These are phyloP conservation scores for Trichogramma pretiosum DNA, from an alignment of 1,140 invertebrate species.

Conservation along the genomic window DNA sequence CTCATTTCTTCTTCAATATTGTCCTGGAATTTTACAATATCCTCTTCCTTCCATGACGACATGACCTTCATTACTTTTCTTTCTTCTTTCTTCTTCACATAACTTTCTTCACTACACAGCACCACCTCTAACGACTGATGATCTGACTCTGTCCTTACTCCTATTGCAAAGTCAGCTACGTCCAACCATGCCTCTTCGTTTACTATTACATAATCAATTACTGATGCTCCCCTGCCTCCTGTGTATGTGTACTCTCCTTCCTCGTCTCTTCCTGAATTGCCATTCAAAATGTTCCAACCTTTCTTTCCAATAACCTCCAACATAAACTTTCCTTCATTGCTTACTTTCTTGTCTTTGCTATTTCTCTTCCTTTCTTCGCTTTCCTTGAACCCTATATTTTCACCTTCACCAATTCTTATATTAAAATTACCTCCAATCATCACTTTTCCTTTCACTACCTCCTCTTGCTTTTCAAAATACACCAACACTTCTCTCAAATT, in stretches of 20 bases:
- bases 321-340: constrained; percentile 4
- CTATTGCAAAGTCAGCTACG: not conserved
- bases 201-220: constrained; percentile 20
- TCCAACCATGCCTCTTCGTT: not conserved
- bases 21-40: not conserved
- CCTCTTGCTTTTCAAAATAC: constrained; percentile 26
- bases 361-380: constrained; percentile 1
- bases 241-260: constrained; percentile 19
- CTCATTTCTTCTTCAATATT: not conserved
- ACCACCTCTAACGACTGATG: constrained; percentile 1
- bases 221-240: constrained; percentile 12
- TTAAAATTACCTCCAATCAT: constrained; percentile 29
- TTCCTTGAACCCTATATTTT: not conserved
- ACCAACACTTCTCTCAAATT: not conserved
- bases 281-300: constrained; percentile 16
- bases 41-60: not conserved
- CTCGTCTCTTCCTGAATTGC: constrained; percentile 16
- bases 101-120: not conserved
- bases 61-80: not conserved
- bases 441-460: constrained; percentile 20
- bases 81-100: not conserved
- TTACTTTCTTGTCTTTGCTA: not conserved
- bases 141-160: constrained; percentile 8
- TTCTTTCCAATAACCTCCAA: constrained; percentile 1
- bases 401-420: constrained; percentile 16